Evolutionary conservation across 2,113 vertebrate species (phyloP).

Genomic region (Protomyctophum bolini): DNA sequence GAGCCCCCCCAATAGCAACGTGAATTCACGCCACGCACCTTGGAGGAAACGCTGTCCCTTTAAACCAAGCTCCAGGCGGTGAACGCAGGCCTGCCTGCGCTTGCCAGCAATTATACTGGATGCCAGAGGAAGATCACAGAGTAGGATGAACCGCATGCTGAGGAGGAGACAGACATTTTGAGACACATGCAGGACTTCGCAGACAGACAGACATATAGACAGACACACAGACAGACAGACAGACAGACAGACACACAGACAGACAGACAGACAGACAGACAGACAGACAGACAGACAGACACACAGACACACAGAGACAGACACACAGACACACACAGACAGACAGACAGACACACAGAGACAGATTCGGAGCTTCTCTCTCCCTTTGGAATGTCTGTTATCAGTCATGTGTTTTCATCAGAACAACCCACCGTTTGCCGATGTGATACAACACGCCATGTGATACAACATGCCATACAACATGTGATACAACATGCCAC

Average conservation of each 20-base stretch:
- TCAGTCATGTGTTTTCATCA: slow-evolving; percentile 44
- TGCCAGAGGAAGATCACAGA: slow-evolving; percentile 45
- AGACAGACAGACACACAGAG: background rate
- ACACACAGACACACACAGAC: background rate
- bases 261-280: slow-evolving; percentile 7
- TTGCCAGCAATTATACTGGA: slow-evolving; percentile 24
- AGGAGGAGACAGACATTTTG: too few species aligned
- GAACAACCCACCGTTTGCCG: slow-evolving; percentile 25
- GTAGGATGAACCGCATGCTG: background rate
- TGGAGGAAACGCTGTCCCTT: background rate
- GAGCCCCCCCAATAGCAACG: background rate
- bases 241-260: background rate
- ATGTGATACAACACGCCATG: slow-evolving; percentile 34
- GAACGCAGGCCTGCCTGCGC: slow-evolving; percentile 10
- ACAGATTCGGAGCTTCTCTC: background rate
- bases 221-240: background rate
- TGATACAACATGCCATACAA: too few species aligned
- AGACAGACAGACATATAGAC: too few species aligned
- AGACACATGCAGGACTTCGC: too few species aligned
- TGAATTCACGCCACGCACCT: background rate
- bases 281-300: slow-evolving; percentile 20
- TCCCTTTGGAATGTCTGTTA: slow-evolving; percentile 1
- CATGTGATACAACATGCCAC: slow-evolving; percentile 30
- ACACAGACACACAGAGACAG: slow-evolving; percentile 28
- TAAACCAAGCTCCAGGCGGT: background rate